Base-by-base conservation (phyloP, 2,797 vertebrate genomes). In the Thaleichthys pacificus region DNA sequence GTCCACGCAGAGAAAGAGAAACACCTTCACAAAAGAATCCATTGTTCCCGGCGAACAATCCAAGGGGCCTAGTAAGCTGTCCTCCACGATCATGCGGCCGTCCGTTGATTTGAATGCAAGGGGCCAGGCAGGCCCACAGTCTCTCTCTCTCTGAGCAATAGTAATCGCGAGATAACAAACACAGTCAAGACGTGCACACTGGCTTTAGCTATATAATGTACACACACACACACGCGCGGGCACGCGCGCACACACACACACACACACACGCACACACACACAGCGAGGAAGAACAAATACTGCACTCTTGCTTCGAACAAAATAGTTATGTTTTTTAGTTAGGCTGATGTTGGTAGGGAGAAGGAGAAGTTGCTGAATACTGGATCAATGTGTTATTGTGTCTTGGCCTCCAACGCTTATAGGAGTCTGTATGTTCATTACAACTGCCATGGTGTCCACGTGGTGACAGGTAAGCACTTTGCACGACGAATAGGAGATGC, bases 61-160 rank as follows among this genome's bases (percentile, higher is more conserved):
- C 90, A 92, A 92, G 94, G 89, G 92, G 93, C 94, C 95, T 93
- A 86, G 88, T 92, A 92, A 94, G 93, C 94, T 94, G 94, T 95
- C 95, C 92, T 93, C 91, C 81, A 90, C 92, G 94, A 95, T 95
- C 92, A 94, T 86, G 92, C 92, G 80, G 89, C 92, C 91, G 87
- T 91, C 88, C 86, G 88, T 89, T 95, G 93, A 95, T 94, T 92
- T 95, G 93, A 95, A 96, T 96, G 91, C 93, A 92, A 91, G 92
- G 88, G 94, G 94, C 86, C 89, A 47, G 86, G 88, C 89, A 47
- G 86, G 88, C 89, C 89, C 76, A 70, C 88, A 88, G 90, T 90
- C 91, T 89, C 89, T 58, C 71, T 47, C 54, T 5, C 64, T 38
- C 92, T 88, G 92, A 92, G 92, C 92, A 94, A 95, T 94, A 92